Base-by-base conservation (phyloP, 2,888 invertebrate species). In the Catocala fraxini region DNA sequence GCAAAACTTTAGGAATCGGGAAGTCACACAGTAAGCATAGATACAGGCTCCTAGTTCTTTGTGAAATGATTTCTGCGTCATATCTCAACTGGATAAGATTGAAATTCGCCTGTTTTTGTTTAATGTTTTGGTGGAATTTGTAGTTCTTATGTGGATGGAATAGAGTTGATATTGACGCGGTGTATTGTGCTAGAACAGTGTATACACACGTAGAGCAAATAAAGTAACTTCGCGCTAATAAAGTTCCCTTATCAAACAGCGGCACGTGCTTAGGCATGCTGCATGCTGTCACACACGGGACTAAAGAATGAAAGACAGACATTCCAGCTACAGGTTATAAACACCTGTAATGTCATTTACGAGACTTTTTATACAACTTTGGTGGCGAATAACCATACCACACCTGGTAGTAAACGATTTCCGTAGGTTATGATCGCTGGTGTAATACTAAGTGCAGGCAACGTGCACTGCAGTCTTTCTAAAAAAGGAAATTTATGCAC, bases 191-290 rank as follows among this genome's bases (percentile, higher is more conserved):
- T 59, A 60, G 53, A 25, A 47, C 33, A 55, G 62, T 59, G 70
- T 73, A 70, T 60, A 68, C 71, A 63, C 76, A 76, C 75, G 81
- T 80, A 72, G 63, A 48, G 62, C 71, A 76, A 77, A 83, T 81
- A 86, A 85, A 84, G 82, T 78, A 78, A 82, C 75, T 84, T 83
- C 80, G 81, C 73, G 81, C 82, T 86, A 88, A 86, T 88, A 86
- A 87, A 87, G 81, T 86, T 84, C 75, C 82, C 82, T 87, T 87
- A 86, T 87, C 88, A 87, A 87, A 87, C 82, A 81, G 63, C 43
- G 58, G 75, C 77, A 83, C 87, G 87, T 87, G 88, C 70, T 68
- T 65, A 64, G 68, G 57, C 70, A 59, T 62, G 68, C 51, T 48
- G 43, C 59, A 45, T 63, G 63, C 13, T 11, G 65, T n/a, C 62